A percentile compares a stretch with the other conserved stretches of the same genome.
phyloP scores from a whole-genome alignment of 2,113 vertebrate species.

The Tichodroma muraria region DNA sequence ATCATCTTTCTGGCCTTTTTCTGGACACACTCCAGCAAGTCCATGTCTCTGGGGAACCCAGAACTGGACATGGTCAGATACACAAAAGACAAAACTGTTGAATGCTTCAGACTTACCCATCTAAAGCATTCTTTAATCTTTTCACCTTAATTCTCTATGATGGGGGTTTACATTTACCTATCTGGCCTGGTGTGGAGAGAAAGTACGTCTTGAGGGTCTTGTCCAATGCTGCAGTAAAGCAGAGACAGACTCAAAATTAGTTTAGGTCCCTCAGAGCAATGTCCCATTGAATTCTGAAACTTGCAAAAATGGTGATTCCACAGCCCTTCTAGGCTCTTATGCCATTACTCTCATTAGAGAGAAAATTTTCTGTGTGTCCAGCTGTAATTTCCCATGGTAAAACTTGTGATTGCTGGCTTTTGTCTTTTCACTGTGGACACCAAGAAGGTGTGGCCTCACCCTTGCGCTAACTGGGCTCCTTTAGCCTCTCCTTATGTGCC shows the following conservation, averaged over 20 bases:
- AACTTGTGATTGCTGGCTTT: neutral
- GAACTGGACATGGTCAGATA: neutral
- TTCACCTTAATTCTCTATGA: neutral
- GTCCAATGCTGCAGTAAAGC: neutral
- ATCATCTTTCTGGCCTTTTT: neutral
- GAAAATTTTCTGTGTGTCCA: neutral
- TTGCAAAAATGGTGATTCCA: neutral
- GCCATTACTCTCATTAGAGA: neutral
- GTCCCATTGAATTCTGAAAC: neutral
- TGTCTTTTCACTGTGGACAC: neutral
- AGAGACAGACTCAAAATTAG: neutral
- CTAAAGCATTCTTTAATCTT: neutral
- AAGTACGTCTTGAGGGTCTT: neutral
- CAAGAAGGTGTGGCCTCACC: neutral
- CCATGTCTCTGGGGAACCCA: neutral
- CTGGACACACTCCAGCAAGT: neutral
- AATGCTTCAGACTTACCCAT: neutral
- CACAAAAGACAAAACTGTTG: neutral
- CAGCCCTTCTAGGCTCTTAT: neutral
- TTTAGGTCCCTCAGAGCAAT: neutral
- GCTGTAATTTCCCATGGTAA: neutral
- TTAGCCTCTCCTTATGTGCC: neutral
- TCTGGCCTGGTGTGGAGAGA: neutral
- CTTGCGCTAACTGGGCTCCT: neutral
- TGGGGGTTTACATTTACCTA: neutral